Percentiles rank a stretch among this genome's conserved stretches.
Evolutionary conservation across 2,888 invertebrate genomes (phyloP).

Genomic region (Smittia aterrima): DNA sequence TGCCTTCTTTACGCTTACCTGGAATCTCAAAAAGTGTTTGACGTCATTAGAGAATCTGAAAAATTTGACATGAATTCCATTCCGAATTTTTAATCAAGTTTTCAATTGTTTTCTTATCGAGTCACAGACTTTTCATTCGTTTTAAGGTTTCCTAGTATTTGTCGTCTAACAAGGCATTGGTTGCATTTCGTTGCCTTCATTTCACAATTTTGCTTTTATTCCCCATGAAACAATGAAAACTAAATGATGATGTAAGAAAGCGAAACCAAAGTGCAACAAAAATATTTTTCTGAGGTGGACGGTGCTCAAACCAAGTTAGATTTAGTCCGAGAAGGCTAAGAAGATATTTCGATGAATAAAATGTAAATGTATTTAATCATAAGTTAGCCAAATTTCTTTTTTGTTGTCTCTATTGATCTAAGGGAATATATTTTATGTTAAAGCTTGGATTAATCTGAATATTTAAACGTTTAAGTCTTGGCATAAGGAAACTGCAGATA

Average conservation of each 20-base stretch:
- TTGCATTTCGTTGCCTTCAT: background rate
- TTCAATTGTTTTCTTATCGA: background rate
- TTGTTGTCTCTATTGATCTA: background rate
- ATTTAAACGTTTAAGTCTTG: background rate
- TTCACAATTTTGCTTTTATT: background rate
- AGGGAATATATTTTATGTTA: background rate
- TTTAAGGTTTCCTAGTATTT: too few relatives aligned
- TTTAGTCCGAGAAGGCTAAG: too few relatives aligned
- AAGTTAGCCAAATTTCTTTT: background rate
- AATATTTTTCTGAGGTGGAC: background rate
- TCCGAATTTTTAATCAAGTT: background rate
- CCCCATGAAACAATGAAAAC: background rate
- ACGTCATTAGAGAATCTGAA: too few relatives aligned
- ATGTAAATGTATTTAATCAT: background rate
- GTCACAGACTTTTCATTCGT: too few relatives aligned
- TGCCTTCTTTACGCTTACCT: too few relatives aligned
- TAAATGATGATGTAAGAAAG: background rate
- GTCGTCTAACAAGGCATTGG: too few relatives aligned
- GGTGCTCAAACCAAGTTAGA: background rate
- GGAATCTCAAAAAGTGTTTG: too few relatives aligned
- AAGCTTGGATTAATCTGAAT: background rate
- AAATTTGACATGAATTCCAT: background rate
- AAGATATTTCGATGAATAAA: too few relatives aligned
- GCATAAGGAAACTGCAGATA: background rate
- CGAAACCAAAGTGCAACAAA: conserved; percentile 5